phyloP scores from a whole-genome alignment of 2,113 vertebrate species.

The Thunnus maccoyii region DNA sequence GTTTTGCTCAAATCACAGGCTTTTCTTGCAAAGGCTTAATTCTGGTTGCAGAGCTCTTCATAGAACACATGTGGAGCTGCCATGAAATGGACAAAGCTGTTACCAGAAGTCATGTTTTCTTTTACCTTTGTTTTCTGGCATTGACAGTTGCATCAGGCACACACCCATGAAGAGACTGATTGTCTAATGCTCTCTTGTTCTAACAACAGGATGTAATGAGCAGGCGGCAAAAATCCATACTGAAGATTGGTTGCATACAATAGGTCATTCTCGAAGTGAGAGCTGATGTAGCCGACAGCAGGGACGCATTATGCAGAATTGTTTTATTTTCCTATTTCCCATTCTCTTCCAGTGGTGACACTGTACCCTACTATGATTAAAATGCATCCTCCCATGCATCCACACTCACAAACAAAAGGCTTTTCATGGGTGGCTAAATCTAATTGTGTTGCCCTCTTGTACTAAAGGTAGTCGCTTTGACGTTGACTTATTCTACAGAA shows the following conservation, averaged over 20 bases:
- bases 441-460: slow-evolving; percentile 71
- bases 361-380: slow-evolving; percentile 60
- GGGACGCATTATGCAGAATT: slow-evolving; percentile 39
- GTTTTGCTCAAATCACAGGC: slow-evolving; percentile 21
- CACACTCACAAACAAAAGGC: slow-evolving; percentile 68
- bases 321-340: slow-evolving; percentile 41
- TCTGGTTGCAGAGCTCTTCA: slow-evolving; percentile 15
- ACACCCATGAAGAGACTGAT: slow-evolving; percentile 35
- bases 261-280: slow-evolving; percentile 51
- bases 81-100: slow-evolving; percentile 17
- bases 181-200: slow-evolving; percentile 33
- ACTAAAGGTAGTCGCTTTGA: slow-evolving; percentile 71
- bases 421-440: slow-evolving; percentile 78
- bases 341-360: slow-evolving; percentile 25
- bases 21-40: slow-evolving; percentile 18
- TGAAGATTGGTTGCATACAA: slow-evolving; percentile 38
- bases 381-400: slow-evolving; percentile 67
- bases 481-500: slow-evolving; percentile 73
- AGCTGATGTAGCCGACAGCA: slow-evolving; percentile 31
- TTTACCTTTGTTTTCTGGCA: slow-evolving; percentile 21
- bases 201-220: slow-evolving; percentile 61
- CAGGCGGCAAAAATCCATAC: slow-evolving; percentile 56
- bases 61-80: slow-evolving; percentile 22
- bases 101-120: neutral
- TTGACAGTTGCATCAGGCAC: neutral